Base-by-base conservation (phyloP, 92 coral and sea anemone genomes). In the Epizoanthus fatuus region DNA sequence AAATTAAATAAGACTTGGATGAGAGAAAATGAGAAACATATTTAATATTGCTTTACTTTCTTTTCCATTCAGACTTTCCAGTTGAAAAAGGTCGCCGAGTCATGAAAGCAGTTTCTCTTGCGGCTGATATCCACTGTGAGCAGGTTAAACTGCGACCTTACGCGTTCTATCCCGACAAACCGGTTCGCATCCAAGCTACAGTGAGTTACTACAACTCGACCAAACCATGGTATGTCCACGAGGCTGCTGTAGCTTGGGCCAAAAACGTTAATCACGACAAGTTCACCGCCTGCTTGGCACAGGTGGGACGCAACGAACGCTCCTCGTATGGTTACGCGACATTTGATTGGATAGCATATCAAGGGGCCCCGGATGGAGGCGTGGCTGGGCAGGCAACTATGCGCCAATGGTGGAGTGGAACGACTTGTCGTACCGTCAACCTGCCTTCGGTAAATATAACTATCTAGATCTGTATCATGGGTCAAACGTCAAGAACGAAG, bases 91-190 rank as follows among this genome's bases (percentile, higher is more conserved):
- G 88, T 42, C 88, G 71, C 10, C 54, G 81, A 55, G 54, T 63
- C n/a, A 72, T 88, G 35, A 73, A 69, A 19, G 79, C 29, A 20
- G 72, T 19, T 52, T 40, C 71, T 35, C 12, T 10, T 37, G 58
- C 84, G 68, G 77, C 85, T 38, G 80, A 76, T n/a, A 74, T 68
- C 29, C 22, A 51, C 47, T 89, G 92, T 49, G 85, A 84, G 25
- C 53, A 49, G 17, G 53, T 92, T n/a, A 42, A 71, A 39, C 47
- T 92, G 69, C 70, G 40, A 14, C 89, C 91, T 3, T 74, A 85
- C 56, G 74, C 86, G 39, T 92, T 92, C 47, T 92, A 92, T 81
- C 93, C 95, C 5, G 91, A 81, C 54, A 92, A 89, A 78, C 90
- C 90, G 10, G 81, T 92, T 69, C 92, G 81, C 74, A 69, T 92